Conservation (phyloP, 2,888 invertebrate species). For the Pseudoips prasinana region DNA sequence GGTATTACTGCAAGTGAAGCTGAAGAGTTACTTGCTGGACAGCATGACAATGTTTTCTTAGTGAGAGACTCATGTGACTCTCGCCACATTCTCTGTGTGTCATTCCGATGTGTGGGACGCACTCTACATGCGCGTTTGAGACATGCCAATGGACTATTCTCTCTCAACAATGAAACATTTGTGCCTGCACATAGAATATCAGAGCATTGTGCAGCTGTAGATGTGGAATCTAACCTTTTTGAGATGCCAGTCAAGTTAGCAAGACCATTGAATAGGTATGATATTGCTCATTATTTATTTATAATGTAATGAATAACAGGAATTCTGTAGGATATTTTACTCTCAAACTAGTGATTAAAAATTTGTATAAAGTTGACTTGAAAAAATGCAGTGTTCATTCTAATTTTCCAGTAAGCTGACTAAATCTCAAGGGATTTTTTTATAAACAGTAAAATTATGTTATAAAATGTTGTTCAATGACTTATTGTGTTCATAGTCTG, state of each 20-base stretch:
- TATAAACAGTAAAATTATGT: constrained; percentile 2
- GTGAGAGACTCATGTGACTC: constrained; percentile 87
- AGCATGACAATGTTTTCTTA: constrained; percentile 88
- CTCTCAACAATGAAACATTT: constrained; percentile 81
- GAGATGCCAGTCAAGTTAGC: constrained; percentile 77
- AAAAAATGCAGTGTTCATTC: no score
- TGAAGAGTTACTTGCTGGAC: constrained; percentile 84
- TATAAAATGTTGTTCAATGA: no score
- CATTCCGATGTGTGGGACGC: constrained; percentile 86
- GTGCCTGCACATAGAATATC: constrained; percentile 75
- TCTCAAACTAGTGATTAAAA: no score
- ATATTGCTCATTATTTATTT: not conserved
- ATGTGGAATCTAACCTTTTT: constrained; percentile 72
- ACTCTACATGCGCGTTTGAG: constrained; percentile 87
- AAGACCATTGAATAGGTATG: constrained; percentile 71
- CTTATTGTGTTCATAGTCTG: no score
- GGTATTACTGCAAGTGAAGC: constrained; percentile 87
- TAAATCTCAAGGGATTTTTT: no score
- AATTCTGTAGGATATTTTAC: no score
- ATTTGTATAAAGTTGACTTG: no score
- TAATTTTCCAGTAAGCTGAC: no score
- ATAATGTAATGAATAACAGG: no score
- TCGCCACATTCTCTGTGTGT: constrained; percentile 86
- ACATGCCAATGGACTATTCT: constrained; percentile 86
- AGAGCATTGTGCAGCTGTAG: constrained; percentile 74